Percentiles rank a stretch among this genome's conserved stretches.
These are phyloP conservation scores for Harpalus rufipes DNA, from an alignment of 2,888 invertebrate species.

Conservation along the genomic window DNA sequence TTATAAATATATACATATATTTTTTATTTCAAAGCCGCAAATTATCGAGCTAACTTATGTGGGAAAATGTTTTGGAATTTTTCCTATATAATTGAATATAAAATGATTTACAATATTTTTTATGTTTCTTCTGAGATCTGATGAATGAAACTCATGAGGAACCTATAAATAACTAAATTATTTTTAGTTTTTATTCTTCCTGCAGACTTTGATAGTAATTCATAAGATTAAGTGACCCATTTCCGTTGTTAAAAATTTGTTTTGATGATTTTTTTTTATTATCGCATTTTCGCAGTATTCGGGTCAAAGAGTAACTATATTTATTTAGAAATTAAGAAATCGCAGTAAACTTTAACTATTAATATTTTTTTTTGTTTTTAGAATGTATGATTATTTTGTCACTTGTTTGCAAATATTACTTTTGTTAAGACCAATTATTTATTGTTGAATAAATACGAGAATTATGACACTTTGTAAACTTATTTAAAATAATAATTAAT, in stretches of 20 bases:
- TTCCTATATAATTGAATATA: neutral
- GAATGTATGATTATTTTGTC: slow-evolving; percentile 8
- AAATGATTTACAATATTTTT: neutral
- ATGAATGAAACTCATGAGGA: neutral
- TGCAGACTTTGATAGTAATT: neutral
- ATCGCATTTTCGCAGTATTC: neutral
- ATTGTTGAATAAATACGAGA: neutral
- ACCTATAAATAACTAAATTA: neutral
- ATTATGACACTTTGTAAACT: too few relatives aligned
- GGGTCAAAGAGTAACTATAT: slow-evolving; percentile 8
- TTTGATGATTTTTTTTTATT: slow-evolving; percentile 23
- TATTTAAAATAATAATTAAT: too few relatives aligned
- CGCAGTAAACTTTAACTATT: slow-evolving; percentile 30
- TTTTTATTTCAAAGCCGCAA: slow-evolving; percentile 18
- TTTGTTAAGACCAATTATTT: neutral
- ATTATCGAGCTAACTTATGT: slow-evolving; percentile 4
- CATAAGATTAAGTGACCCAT: slow-evolving; percentile 1
- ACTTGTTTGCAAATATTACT: slow-evolving; percentile 29
- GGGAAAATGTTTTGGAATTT: slow-evolving; percentile 20
- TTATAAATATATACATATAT: neutral
- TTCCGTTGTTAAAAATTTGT: slow-evolving; percentile 19
- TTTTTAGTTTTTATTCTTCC: neutral
- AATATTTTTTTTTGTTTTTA: slow-evolving; percentile 19
- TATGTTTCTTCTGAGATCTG: neutral
- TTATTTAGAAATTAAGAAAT: slow-evolving; percentile 11